A percentile compares a stretch with the other conserved stretches of the same genome.
These are phyloP conservation scores for Sphenopsis melanotis DNA, from an alignment of 2,797 vertebrate genomes.

Conservation along the genomic window DNA sequence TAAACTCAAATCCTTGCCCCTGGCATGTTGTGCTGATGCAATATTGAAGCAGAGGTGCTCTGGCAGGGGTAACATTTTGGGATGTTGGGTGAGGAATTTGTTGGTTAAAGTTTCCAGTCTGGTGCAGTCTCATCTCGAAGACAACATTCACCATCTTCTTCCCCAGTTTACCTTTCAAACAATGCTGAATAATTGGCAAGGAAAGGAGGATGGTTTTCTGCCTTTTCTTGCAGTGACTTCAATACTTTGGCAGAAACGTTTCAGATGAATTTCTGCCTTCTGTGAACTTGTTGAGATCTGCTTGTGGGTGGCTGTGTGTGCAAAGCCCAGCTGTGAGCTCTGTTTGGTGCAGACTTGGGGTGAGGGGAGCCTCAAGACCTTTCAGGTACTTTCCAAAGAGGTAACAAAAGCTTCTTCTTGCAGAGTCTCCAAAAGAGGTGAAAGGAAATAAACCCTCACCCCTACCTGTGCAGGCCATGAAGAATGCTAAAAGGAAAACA, in stretches of 20 bases:
- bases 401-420: neutral
- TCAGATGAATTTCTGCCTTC: neutral
- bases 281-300: neutral
- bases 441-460: constrained; percentile 77
- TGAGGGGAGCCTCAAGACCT: neutral
- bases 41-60: neutral
- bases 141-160: neutral
- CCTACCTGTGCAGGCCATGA: constrained; percentile 70
- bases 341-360: fast-evolving
- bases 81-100: neutral
- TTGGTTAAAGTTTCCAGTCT: neutral
- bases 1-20: neutral
- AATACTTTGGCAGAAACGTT: neutral
- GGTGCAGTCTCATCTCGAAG: neutral
- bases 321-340: fast-evolving
- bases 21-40: neutral
- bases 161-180: neutral
- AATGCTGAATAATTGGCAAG: neutral
- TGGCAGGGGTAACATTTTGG: neutral
- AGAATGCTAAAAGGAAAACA: constrained; percentile 75
- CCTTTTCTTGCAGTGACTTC: neutral
- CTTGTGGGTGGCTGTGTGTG: neutral
- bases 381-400: neutral
- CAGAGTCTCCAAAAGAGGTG: constrained; percentile 78
- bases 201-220: neutral